Evolutionary conservation across 2,888 invertebrate genomes (phyloP), one percentile per base, ranked within the genome.

Genomic region (Polylopha cassiicola): DNA sequence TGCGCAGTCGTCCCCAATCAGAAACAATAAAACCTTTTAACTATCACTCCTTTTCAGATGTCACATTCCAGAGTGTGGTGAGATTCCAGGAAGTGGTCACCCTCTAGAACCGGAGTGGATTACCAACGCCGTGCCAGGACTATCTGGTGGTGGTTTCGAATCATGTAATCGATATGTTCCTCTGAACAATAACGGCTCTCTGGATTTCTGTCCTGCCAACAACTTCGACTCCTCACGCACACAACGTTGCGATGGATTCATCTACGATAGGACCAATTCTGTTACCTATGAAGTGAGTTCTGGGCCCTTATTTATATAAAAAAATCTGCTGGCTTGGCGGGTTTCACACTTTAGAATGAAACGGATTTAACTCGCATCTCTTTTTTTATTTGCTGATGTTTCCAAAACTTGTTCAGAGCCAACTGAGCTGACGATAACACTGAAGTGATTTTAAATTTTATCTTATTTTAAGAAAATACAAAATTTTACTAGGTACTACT

Each of bases 11-110:
- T n/a, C n/a, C n/a, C n/a, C n/a, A n/a, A n/a, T n/a, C n/a, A n/a
- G n/a, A n/a, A n/a, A n/a, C n/a, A n/a, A n/a, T n/a, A n/a, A n/a
- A n/a, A n/a, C n/a, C n/a, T n/a, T n/a, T n/a, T n/a, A n/a, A n/a
- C n/a, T n/a, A n/a, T n/a, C n/a, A n/a, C n/a, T n/a, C n/a, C n/a
- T 5, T 15, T 1, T 2, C 45, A 88, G 88, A 53, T 88, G 89
- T 51, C 66, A 63, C 18, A 71, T 89, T 21, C 74, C 80, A 1
- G 87, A 87, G 57, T 89, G 89, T 49, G 88, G 70, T 1, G 76
- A 77, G 41, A 50, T 74, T 9, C 48, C 61, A 6, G 53, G 50
- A 7, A 67, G 71, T 20, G 53, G 64, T 5, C 55, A 70, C 4
- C 39, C 51, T 0, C 80, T 73, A 47, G 57, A 68, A 1, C 73